These are phyloP conservation scores for Lissonota sp. DNA, from an alignment of 2,888 invertebrate genomes.

Conservation along the genomic window DNA sequence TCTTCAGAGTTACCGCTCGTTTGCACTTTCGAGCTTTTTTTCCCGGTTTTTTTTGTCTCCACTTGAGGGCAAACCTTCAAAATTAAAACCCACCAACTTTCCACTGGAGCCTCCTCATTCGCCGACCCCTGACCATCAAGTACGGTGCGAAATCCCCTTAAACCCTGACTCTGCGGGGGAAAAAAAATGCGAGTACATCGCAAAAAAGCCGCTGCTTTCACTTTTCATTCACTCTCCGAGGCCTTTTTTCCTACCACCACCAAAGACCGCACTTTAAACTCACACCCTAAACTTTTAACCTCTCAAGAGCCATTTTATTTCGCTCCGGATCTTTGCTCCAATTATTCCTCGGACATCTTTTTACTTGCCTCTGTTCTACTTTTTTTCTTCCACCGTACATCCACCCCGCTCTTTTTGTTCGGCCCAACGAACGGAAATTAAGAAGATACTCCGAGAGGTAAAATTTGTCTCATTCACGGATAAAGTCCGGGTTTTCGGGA, in stretches of 20 bases:
- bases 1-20: not conserved
- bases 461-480: not conserved
- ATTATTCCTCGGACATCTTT: conserved; percentile 49
- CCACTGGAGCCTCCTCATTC: not conserved
- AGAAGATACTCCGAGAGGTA: conserved; percentile 4
- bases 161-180: not conserved
- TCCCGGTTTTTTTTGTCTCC: conserved; percentile 5
- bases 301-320: no score
- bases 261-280: conserved; percentile 10
- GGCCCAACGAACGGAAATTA: conserved; percentile 49
- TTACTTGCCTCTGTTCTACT: conserved; percentile 25
- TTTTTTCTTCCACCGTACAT: conserved; percentile 17
- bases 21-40: not conserved
- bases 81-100: not conserved
- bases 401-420: conserved; percentile 3
- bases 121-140: no score
- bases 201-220: not conserved
- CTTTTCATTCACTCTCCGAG: conserved; percentile 40
- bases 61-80: not conserved
- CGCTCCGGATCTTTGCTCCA: conserved; percentile 39
- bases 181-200: not conserved
- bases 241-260: conserved; percentile 44
- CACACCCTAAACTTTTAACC: conserved; percentile 14
- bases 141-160: no score
- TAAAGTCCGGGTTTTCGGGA: not conserved